A percentile compares a stretch with the other conserved stretches of the same genome.
phyloP scores from a whole-genome alignment of 2,113 vertebrate genomes.

The Telmatochromis brachygnathus region DNA sequence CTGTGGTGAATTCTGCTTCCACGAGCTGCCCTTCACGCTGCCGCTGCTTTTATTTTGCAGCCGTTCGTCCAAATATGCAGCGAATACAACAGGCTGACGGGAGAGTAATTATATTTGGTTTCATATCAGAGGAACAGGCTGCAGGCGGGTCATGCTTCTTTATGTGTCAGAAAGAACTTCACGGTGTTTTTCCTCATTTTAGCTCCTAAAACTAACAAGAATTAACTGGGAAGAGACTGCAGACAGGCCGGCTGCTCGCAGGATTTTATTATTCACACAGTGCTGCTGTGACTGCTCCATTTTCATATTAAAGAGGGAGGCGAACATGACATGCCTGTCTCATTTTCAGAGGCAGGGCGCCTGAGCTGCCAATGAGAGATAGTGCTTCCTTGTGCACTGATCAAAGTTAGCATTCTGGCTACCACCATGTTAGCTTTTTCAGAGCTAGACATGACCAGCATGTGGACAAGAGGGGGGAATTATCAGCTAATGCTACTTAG shows the following conservation, averaged over 20 bases:
- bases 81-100: background rate
- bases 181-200: background rate
- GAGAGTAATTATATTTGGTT: background rate
- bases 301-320: background rate
- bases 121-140: background rate
- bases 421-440: background rate
- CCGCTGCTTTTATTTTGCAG: background rate
- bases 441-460: background rate
- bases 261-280: background rate
- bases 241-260: background rate
- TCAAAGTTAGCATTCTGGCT: background rate
- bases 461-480: background rate
- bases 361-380: background rate
- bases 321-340: background rate
- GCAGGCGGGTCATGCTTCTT: background rate
- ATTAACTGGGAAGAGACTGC: background rate
- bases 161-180: background rate
- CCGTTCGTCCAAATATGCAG: background rate
- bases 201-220: background rate
- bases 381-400: background rate
- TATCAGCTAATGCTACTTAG: background rate
- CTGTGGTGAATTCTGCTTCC: background rate
- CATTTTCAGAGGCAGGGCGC: background rate
- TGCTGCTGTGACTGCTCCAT: background rate
- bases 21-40: background rate